A percentile compares a stretch with the other conserved stretches of the same genome.
phyloP scores from a whole-genome alignment of 37 sponge, comb jelly and placozoan genomes.

The Beroe forskalii region DNA sequence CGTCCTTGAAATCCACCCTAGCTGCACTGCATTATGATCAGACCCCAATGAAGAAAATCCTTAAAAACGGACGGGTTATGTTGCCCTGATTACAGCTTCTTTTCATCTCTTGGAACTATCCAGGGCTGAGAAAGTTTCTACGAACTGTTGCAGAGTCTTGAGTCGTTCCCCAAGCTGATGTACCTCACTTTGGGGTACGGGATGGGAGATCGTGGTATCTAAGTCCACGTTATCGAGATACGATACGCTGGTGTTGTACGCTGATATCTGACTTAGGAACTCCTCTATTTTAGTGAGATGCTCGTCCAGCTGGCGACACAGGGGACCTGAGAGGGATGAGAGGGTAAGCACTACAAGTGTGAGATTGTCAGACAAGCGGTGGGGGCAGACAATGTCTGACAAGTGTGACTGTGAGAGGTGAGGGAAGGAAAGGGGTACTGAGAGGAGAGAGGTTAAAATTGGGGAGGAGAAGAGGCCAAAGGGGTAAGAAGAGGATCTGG shows the following conservation, averaged over 20 bases:
- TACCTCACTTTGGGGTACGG: not conserved
- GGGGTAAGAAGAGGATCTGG: no score
- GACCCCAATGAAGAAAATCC: no score
- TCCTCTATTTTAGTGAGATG: constrained; percentile 21
- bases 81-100: no score
- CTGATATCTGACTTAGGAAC: not conserved
- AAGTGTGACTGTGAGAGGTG: not conserved
- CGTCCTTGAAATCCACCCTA: no score
- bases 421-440: not conserved
- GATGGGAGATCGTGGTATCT: not conserved
- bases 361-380: not conserved
- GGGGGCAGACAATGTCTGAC: not conserved
- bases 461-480: no score
- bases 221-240: constrained; percentile 19
- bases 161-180: not conserved
- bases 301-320: constrained; percentile 28
- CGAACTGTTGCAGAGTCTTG: constrained; percentile 4
- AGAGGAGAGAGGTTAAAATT: not conserved
- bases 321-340: constrained; percentile 16
- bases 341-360: not conserved
- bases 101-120: no score
- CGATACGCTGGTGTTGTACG: constrained; percentile 21
- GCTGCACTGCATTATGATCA: no score
- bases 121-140: not conserved
- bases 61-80: no score